These are phyloP conservation scores for Hycleus phaleratus DNA, from an alignment of 1,140 invertebrate genomes.

Conservation along the genomic window DNA sequence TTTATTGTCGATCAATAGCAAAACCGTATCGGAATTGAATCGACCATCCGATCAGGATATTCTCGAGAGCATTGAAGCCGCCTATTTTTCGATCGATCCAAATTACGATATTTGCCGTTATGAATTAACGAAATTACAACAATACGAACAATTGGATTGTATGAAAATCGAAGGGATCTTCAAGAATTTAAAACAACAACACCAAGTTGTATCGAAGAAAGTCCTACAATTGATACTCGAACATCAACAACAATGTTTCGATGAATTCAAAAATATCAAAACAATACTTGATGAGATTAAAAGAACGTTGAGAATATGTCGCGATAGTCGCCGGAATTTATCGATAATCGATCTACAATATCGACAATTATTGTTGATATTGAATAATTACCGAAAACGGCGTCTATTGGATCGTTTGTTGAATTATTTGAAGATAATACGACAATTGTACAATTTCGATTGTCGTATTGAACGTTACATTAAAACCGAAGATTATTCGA, in stretches of 20 bases:
- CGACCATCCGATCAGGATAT: slow-evolving; percentile 65
- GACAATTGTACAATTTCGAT: slow-evolving; percentile 80
- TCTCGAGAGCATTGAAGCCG: slow-evolving; percentile 59
- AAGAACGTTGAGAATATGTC: slow-evolving; percentile 62
- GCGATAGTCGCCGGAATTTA: slow-evolving; percentile 61
- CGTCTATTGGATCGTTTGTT: slow-evolving; percentile 72
- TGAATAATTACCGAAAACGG: slow-evolving; percentile 79
- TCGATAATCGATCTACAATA: slow-evolving; percentile 70
- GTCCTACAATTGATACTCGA: slow-evolving; percentile 85
- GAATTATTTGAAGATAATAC: slow-evolving; percentile 70
- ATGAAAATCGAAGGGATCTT: slow-evolving; percentile 60
- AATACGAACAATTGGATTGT: slow-evolving; percentile 50
- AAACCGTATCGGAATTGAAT: slow-evolving; percentile 41
- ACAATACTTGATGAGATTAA: slow-evolving; percentile 67
- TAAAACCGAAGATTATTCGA: slow-evolving; percentile 77
- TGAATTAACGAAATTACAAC: slow-evolving; percentile 62
- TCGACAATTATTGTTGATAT: slow-evolving; percentile 76
- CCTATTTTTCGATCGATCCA: slow-evolving; percentile 55
- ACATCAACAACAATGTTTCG: slow-evolving; percentile 75
- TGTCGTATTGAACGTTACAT: slow-evolving; percentile 73
- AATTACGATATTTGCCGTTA: slow-evolving; percentile 59
- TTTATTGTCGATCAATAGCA: slow-evolving; percentile 35
- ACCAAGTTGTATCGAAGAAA: slow-evolving; percentile 83
- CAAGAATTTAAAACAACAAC: slow-evolving; percentile 60
- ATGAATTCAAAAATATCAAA: slow-evolving; percentile 74